phyloP scores from a whole-genome alignment of 2,113 vertebrate species.

The Puffinus mauretanicus region DNA sequence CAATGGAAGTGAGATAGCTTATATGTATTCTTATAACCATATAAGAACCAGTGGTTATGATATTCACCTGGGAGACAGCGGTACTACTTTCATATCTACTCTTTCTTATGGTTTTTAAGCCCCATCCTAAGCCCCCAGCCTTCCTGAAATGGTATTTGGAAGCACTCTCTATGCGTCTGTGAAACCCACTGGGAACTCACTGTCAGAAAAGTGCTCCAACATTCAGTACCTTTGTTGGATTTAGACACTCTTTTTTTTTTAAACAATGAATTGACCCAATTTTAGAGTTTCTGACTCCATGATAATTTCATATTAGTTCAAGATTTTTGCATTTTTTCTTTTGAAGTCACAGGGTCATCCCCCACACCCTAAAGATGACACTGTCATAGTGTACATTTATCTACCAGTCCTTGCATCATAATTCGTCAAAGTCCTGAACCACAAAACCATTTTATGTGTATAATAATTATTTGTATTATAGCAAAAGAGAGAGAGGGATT shows the following conservation, averaged over 20 bases:
- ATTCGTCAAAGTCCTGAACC: background rate
- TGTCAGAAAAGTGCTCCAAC: rapidly evolving
- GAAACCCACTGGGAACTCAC: background rate
- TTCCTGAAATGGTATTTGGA: background rate
- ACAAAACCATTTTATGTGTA: background rate
- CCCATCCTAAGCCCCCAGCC: background rate
- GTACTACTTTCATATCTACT: background rate
- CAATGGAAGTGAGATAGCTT: background rate
- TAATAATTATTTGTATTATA: background rate
- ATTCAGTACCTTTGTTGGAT: background rate
- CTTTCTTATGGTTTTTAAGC: background rate
- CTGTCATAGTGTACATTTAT: background rate
- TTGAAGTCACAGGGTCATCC: background rate
- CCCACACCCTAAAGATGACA: background rate
- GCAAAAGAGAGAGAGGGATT: background rate
- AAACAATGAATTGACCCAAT: background rate
- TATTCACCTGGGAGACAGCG: rapidly evolving
- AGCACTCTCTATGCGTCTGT: background rate
- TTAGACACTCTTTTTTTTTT: background rate
- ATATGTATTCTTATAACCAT: background rate
- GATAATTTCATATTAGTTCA: background rate
- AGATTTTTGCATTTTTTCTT: background rate
- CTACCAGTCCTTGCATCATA: background rate
- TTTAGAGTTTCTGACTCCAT: background rate
- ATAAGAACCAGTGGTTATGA: background rate